Conservation (phyloP, 2,888 invertebrate species). For the Gari tellinella region DNA sequence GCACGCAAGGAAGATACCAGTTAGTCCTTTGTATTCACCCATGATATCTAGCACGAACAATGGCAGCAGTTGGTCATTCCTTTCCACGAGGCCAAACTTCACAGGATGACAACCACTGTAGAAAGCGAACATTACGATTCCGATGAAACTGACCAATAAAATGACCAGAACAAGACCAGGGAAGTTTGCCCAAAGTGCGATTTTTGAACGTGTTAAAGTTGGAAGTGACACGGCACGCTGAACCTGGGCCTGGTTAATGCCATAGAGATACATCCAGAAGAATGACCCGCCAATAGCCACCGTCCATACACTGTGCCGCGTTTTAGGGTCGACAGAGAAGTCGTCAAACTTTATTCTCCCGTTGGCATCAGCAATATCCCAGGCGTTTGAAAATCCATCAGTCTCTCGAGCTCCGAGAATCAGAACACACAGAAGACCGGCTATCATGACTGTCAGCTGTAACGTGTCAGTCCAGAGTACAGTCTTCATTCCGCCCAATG, state of each 20-base stretch:
- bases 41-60: conserved; percentile 93
- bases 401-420: conserved; percentile 81
- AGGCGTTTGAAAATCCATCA: conserved; percentile 80
- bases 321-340: conserved; percentile 89
- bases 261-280: conserved; percentile 97
- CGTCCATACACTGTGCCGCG: conserved; percentile 95
- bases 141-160: conserved; percentile 35
- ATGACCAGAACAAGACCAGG: conserved; percentile 34
- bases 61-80: conserved; percentile 89
- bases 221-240: conserved; percentile 96
- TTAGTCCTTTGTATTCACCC: conserved; percentile 90
- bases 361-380: conserved; percentile 75
- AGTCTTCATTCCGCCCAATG: conserved; percentile 85
- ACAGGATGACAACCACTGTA: conserved; percentile 51
- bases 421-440: conserved; percentile 83
- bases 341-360: conserved; percentile 62
- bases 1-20: conserved; percentile 96
- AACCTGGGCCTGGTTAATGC: conserved; percentile 96
- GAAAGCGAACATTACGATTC: conserved; percentile 52
- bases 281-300: conserved; percentile 94
- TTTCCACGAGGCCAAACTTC: conserved; percentile 28
- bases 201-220: conserved; percentile 89
- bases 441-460: conserved; percentile 84
- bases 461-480: conserved; percentile 85
- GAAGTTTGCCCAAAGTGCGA: conserved; percentile 51